These are phyloP conservation scores for Limnephilus marmoratus DNA, from an alignment of 2,888 invertebrate genomes.

Conservation along the genomic window DNA sequence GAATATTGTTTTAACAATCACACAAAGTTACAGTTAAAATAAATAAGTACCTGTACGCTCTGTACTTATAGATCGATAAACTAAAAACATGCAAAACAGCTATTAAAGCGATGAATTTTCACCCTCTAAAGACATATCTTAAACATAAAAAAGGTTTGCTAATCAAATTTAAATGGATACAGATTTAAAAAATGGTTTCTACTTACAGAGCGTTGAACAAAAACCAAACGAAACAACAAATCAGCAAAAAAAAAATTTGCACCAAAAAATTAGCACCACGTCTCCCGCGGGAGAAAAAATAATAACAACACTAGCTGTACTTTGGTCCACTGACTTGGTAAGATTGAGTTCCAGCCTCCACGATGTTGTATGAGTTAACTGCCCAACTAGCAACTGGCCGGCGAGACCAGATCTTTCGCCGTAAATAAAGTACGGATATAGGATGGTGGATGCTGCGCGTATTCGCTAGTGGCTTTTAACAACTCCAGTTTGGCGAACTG, in stretches of 20 bases:
- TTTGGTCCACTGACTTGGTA: background rate
- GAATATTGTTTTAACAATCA: background rate
- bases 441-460: conserved; percentile 8
- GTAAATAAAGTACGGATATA: conserved; percentile 30
- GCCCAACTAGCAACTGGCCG: conserved; percentile 23
- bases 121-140: too few relatives aligned
- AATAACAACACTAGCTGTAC: background rate
- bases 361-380: conserved; percentile 16
- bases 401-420: conserved; percentile 5
- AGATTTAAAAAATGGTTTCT: background rate
- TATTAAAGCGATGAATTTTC: too few relatives aligned
- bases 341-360: conserved; percentile 1
- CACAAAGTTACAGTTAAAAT: too few relatives aligned
- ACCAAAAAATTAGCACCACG: background rate
- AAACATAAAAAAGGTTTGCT: too few relatives aligned
- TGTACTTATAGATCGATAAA: too few relatives aligned
- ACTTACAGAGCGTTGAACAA: background rate
- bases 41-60: too few relatives aligned
- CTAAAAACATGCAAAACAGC: too few relatives aligned
- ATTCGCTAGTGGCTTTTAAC: background rate
- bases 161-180: too few relatives aligned
- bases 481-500: background rate
- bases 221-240: background rate
- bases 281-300: background rate
- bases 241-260: background rate